Percentiles rank a stretch among this genome's conserved stretches.
These are phyloP conservation scores for Aphelenchoides bicaudatus DNA, from an alignment of 2,888 invertebrate genomes.

Conservation along the genomic window DNA sequence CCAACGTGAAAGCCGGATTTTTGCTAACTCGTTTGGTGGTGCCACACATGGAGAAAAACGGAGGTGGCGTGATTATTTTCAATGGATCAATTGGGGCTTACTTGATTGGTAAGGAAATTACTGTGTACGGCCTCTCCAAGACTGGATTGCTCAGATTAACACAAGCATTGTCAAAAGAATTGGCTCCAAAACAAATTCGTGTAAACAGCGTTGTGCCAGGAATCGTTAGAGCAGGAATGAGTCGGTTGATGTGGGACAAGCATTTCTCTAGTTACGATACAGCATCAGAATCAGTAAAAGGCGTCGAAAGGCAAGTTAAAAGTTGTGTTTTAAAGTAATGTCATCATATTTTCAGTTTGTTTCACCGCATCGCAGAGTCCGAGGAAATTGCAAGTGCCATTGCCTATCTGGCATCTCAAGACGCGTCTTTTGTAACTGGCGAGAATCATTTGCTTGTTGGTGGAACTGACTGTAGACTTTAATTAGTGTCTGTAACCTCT, in stretches of 20 bases:
- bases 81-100: background rate
- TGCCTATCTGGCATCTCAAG: too few species aligned
- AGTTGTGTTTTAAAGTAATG: too few species aligned
- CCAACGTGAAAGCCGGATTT: conserved; percentile 85
- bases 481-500: too few species aligned
- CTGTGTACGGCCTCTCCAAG: conserved; percentile 85
- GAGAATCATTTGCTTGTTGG: too few species aligned
- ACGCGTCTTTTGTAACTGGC: too few species aligned
- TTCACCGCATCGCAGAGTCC: too few species aligned
- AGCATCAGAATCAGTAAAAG: too few species aligned
- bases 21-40: conserved; percentile 80
- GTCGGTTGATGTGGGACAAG: conserved; percentile 61
- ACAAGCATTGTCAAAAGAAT: conserved; percentile 74
- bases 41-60: conserved; percentile 74
- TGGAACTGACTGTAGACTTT: too few species aligned
- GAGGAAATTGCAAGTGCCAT: too few species aligned
- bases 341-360: too few species aligned
- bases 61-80: conserved; percentile 55
- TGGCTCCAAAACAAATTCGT: conserved; percentile 77
- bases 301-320: too few species aligned
- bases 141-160: conserved; percentile 82
- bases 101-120: conserved; percentile 65
- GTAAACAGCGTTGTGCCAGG: conserved; percentile 89
- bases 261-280: too few species aligned
- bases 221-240: conserved; percentile 83